These are phyloP conservation scores for Euwallacea similis DNA, from an alignment of 1,140 invertebrate species.

Conservation along the genomic window DNA sequence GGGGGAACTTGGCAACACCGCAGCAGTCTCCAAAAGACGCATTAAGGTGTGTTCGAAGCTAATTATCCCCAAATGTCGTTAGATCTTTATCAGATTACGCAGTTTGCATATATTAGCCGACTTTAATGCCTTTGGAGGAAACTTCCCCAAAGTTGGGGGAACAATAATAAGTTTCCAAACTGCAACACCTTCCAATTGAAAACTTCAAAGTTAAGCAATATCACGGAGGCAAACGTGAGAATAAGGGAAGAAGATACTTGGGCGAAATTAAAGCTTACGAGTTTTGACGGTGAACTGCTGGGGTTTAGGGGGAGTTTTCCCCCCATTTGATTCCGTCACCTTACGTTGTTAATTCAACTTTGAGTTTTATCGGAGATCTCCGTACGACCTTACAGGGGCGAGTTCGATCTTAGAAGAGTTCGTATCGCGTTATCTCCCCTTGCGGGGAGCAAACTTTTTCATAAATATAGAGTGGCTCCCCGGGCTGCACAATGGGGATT, in stretches of 20 bases:
- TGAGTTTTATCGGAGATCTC: too few relatives aligned
- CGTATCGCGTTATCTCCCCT: too few relatives aligned
- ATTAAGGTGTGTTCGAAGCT: too few relatives aligned
- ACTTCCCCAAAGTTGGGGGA: conserved; percentile 2
- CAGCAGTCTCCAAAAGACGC: too few relatives aligned
- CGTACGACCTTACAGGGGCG: too few relatives aligned
- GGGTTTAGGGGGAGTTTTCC: too few relatives aligned
- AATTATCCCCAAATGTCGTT: background rate
- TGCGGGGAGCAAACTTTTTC: background rate
- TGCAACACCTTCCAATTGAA: conserved; percentile 16
- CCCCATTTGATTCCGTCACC: too few relatives aligned
- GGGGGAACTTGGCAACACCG: too few relatives aligned
- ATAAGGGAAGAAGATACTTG: background rate
- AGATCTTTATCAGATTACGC: background rate
- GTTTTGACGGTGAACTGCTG: background rate
- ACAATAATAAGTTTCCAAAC: conserved; percentile 13
- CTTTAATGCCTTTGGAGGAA: conserved; percentile 8
- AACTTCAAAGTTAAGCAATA: conserved; percentile 17
- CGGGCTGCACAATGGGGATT: background rate
- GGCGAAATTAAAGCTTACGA: background rate
- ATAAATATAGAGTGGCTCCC: background rate
- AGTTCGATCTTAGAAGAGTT: too few relatives aligned
- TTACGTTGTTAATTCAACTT: too few relatives aligned
- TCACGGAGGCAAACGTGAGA: background rate
- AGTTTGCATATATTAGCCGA: conserved; percentile 2